Evolutionary conservation across 2,797 vertebrate species (phyloP).

Genomic region (Coracias cyanogaster): DNA sequence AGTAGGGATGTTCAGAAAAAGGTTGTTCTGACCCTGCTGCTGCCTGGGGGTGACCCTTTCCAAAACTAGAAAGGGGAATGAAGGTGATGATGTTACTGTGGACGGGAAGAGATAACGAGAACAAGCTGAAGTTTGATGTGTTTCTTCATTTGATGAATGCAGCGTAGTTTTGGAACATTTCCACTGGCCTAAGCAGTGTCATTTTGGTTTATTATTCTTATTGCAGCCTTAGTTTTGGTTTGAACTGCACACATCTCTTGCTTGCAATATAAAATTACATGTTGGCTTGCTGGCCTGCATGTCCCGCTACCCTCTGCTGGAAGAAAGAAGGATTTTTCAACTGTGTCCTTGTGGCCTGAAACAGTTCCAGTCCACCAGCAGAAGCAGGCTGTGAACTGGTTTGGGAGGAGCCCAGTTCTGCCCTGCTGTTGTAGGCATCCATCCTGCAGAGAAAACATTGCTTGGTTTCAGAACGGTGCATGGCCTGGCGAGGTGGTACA

Average conservation of each 20-base stretch:
- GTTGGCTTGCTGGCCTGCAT: background rate
- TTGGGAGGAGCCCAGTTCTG: background rate
- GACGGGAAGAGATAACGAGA: background rate
- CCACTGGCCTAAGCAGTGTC: background rate
- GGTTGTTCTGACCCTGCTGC: background rate
- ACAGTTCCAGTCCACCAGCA: background rate
- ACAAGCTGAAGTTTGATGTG: background rate
- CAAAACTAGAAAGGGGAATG: background rate
- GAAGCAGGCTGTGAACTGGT: background rate
- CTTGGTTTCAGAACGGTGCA: background rate
- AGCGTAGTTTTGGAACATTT: background rate
- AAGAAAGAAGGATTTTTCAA: slow-evolving; percentile 14
- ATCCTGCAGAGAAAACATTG: background rate
- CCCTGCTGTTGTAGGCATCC: background rate
- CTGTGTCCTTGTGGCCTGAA: background rate
- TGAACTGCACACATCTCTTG: background rate
- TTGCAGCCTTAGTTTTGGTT: background rate
- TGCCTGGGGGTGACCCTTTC: background rate
- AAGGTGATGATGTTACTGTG: background rate
- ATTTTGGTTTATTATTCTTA: background rate
- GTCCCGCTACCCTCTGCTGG: slow-evolving; percentile 50
- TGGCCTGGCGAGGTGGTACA: fast-evolving
- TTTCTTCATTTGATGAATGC: background rate
- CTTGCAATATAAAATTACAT: background rate
- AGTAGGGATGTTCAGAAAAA: background rate